phyloP scores from a whole-genome alignment of 2,113 vertebrate genomes.

The Leiothrix lutea region DNA sequence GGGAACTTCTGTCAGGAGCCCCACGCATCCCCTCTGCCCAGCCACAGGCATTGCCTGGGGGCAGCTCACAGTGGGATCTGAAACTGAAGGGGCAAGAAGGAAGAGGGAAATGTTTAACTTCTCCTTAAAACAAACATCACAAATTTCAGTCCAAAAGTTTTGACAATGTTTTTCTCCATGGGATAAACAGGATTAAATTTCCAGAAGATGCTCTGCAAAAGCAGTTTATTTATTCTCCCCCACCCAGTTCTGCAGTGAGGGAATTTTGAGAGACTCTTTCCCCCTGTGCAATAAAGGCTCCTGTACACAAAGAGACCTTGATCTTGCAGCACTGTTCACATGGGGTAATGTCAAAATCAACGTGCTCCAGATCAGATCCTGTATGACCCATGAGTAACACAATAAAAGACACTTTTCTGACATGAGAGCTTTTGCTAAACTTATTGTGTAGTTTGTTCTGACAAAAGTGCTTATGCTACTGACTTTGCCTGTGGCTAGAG shows the following conservation, averaged over 20 bases:
- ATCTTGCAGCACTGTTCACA: neutral
- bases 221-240: neutral
- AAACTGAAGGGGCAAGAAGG: neutral
- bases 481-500: neutral
- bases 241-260: fast-evolving
- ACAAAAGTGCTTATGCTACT: neutral
- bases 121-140: neutral
- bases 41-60: neutral
- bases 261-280: neutral
- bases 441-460: neutral
- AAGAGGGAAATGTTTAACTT: neutral
- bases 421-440: neutral
- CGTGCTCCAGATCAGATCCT: neutral
- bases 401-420: neutral
- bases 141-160: neutral
- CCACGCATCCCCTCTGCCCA: fast-evolving
- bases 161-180: neutral
- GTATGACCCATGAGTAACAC: fast-evolving
- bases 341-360: neutral
- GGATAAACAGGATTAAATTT: neutral
- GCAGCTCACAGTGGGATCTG: neutral
- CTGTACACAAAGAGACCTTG: neutral
- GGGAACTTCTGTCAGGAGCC: neutral
- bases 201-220: neutral
- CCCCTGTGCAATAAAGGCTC: fast-evolving